Evolutionary conservation across 2,797 vertebrate genomes (phyloP), one percentile per base, ranked within the genome.

Genomic region (Zenarchopterus dispar): DNA sequence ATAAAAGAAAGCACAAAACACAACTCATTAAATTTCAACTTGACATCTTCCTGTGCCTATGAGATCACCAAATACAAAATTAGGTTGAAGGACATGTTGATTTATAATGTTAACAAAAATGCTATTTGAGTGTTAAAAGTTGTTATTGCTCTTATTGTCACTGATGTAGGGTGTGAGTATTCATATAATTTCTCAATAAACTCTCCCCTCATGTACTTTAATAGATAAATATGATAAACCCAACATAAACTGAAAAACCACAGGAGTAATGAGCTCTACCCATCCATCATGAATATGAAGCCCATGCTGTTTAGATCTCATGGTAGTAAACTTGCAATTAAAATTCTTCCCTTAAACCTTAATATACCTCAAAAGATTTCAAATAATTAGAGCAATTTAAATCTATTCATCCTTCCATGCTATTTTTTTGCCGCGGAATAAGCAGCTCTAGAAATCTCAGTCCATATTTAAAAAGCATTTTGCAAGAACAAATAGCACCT

Each of bases 401-500:
- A 67, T 8, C 39, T 62, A 58, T 58, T 71, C 19, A 4, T 49
- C 22, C 47, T 56, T 71, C 46, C 44, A 61, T 28, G 58, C 19
- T 19, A 26, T 65, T 71, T 73, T 56, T 36, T 46, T 8, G 3
- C 56, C 21, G 22, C 41, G 45, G 52, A 56, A 69, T 24, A 53
- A 56, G 31, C 56, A 59, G 22, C 46, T 67, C 59, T 60, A 8
- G 39, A 47, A 59, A 60, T 64, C 39, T 67, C 28, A 31, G 53
- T 23, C 47, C 24, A 52, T 68, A 67, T 56, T 70, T 67, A 75
- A 79, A 76, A 52, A 31, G 31, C 19, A 73, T 70, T 76, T 69
- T 56, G 52, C 44, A 57, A 33, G 59, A 82, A 85, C 59, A 83
- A 87, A 86, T 67, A 83, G 68, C 59, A 75, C 64, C 71, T 54